A percentile compares a stretch with the other conserved stretches of the same genome.
phyloP scores from a whole-genome alignment of 1,140 invertebrate genomes.

The Brachionus calyciflorus region DNA sequence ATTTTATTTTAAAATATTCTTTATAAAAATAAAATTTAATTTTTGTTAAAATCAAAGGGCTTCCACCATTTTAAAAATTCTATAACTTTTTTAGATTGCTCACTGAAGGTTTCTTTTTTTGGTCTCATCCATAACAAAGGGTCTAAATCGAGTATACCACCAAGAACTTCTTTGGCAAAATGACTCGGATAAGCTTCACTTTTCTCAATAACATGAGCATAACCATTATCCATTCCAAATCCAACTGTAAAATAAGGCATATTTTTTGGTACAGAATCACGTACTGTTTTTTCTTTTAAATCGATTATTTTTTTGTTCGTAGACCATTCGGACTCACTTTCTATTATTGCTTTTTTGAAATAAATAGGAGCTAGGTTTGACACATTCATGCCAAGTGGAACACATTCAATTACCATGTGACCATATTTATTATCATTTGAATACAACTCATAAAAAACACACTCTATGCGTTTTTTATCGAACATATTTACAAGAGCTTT shows the following conservation, averaged over 20 bases:
- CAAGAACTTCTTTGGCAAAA: constrained; percentile 93
- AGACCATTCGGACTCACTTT: constrained; percentile 89
- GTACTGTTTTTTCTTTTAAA: constrained; percentile 61
- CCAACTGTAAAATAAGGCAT: constrained; percentile 89
- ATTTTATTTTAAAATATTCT: too few relatives aligned
- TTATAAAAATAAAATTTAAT: constrained; percentile 19
- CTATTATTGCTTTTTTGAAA: constrained; percentile 93
- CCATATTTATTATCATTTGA: constrained; percentile 71
- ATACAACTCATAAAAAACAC: constrained; percentile 85
- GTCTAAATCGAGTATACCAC: constrained; percentile 85
- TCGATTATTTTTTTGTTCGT: constrained; percentile 91
- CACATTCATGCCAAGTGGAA: constrained; percentile 76
- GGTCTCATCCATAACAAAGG: constrained; percentile 78
- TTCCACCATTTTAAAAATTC: constrained; percentile 69
- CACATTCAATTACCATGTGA: constrained; percentile 82
- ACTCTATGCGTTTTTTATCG: constrained; percentile 66
- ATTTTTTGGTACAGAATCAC: constrained; percentile 74
- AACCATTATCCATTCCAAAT: constrained; percentile 81
- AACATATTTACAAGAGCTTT: constrained; percentile 76
- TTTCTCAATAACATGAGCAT: constrained; percentile 94
- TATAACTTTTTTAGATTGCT: constrained; percentile 69
- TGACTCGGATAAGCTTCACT: constrained; percentile 78
- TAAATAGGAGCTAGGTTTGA: constrained; percentile 85
- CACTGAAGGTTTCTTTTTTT: constrained; percentile 69
- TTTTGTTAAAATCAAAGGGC: constrained; percentile 65